Evolutionary conservation across 2,113 vertebrate species (phyloP).

Genomic region (Promerops cafer): DNA sequence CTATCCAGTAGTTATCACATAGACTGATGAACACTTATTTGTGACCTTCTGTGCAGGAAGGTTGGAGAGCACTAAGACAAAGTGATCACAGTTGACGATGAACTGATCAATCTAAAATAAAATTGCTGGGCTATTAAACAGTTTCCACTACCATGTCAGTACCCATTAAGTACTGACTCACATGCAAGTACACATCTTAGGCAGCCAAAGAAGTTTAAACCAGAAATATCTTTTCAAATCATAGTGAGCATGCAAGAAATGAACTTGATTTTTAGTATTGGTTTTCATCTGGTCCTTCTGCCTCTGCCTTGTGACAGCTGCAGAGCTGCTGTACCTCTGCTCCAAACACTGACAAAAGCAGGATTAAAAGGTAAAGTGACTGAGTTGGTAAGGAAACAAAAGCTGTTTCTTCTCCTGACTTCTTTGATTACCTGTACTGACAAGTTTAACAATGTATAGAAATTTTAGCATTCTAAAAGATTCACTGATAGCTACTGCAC

Average conservation of each 20-base stretch:
- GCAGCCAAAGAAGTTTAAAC: not conserved
- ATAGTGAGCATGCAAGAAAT: not conserved
- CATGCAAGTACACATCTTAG: not conserved
- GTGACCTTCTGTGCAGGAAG: not conserved
- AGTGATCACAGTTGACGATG: not conserved
- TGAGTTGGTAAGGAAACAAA: not conserved
- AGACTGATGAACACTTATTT: not conserved
- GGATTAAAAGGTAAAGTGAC: not conserved
- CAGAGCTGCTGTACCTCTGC: not conserved
- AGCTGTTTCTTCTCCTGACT: not conserved
- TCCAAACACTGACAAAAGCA: not conserved
- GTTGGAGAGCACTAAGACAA: not conserved
- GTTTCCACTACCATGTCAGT: not conserved
- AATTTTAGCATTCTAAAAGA: not conserved
- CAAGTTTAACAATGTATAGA: not conserved
- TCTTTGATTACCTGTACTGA: not conserved
- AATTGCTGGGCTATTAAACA: not conserved
- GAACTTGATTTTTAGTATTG: not conserved
- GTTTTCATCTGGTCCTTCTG: not conserved
- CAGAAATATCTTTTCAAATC: not conserved
- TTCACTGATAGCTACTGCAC: not conserved
- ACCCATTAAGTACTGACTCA: not conserved
- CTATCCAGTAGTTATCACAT: not conserved
- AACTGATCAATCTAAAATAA: not conserved
- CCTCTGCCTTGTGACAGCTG: not conserved